Percentiles rank a stretch among this genome's conserved stretches.
phyloP scores from a whole-genome alignment of 53 echinoderm and acorn worm species.

The Echinometra lucunter region DNA sequence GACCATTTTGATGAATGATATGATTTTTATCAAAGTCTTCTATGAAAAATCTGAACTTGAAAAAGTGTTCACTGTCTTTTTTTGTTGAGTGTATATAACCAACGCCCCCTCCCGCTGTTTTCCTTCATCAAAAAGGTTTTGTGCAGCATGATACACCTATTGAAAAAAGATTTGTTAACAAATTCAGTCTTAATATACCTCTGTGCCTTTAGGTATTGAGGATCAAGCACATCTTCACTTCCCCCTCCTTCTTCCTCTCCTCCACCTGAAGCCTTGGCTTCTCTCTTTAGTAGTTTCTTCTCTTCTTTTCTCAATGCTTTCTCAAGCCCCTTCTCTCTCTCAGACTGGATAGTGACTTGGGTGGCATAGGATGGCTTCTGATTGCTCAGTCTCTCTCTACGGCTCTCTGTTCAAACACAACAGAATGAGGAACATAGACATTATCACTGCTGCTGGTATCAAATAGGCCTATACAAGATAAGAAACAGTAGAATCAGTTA shows the following conservation, averaged over 20 bases:
- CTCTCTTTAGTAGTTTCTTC: conserved; percentile 84
- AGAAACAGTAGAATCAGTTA: too few relatives aligned
- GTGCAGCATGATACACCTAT: not conserved
- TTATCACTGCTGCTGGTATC: too few relatives aligned
- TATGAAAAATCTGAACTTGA: too few relatives aligned
- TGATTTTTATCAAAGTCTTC: too few relatives aligned
- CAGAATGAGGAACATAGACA: not conserved
- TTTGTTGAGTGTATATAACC: too few relatives aligned
- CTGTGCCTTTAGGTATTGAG: conserved; percentile 87
- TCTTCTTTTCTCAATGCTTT: conserved; percentile 64
- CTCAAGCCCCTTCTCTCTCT: conserved; percentile 77
- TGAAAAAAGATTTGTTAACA: not conserved
- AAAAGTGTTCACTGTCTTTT: too few relatives aligned
- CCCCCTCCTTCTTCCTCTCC: conserved; percentile 66
- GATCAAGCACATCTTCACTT: conserved; percentile 77
- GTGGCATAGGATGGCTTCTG: conserved; percentile 82
- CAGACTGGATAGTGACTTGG: conserved; percentile 93
- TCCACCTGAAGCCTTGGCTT: conserved; percentile 76
- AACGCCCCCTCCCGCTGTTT: too few relatives aligned
- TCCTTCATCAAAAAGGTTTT: too few relatives aligned
- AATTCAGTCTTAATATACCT: conserved; percentile 72
- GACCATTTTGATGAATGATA: too few relatives aligned
- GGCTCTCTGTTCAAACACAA: conserved; percentile 16
- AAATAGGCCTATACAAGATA: too few relatives aligned
- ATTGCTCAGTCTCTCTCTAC: conserved; percentile 49